Percentiles rank a stretch among this genome's conserved stretches.
Evolutionary conservation across 2,113 vertebrate genomes (phyloP).

Genomic region (Sturnira hondurensis): DNA sequence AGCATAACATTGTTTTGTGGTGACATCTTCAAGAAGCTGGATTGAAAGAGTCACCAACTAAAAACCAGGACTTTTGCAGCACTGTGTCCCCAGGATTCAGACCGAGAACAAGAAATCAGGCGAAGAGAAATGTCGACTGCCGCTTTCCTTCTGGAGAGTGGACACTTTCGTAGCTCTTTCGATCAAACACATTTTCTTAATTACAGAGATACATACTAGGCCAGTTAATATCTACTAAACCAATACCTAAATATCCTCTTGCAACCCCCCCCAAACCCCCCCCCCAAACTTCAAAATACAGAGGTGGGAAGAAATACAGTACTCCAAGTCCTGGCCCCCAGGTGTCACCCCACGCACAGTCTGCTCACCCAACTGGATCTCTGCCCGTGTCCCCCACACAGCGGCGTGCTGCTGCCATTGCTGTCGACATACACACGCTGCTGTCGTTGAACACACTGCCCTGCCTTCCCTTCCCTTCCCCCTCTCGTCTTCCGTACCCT

Average conservation of each 20-base stretch:
- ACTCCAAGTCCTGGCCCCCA: neutral
- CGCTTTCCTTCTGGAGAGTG: neutral
- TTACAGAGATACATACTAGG: neutral
- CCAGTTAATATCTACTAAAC: neutral
- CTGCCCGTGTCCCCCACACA: neutral
- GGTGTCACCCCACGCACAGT: neutral
- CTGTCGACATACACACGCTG: fast-evolving
- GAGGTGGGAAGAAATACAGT: neutral
- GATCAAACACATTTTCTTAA: neutral
- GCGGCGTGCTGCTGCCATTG: neutral
- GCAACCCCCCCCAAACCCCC: neutral
- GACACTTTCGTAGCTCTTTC: neutral
- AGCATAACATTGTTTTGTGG: neutral
- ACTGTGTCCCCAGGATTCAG: neutral
- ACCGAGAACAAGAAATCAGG: neutral
- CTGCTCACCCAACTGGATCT: neutral
- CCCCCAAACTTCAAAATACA: neutral
- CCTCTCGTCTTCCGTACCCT: too few species aligned
- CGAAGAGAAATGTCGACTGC: neutral
- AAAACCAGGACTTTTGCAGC: neutral
- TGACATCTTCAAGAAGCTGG: neutral
- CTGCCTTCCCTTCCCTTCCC: neutral
- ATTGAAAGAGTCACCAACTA: neutral
- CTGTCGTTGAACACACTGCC: too few species aligned
- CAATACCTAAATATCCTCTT: neutral